Conservation (phyloP, 1,140 invertebrate genomes). For the Euura lappo region DNA sequence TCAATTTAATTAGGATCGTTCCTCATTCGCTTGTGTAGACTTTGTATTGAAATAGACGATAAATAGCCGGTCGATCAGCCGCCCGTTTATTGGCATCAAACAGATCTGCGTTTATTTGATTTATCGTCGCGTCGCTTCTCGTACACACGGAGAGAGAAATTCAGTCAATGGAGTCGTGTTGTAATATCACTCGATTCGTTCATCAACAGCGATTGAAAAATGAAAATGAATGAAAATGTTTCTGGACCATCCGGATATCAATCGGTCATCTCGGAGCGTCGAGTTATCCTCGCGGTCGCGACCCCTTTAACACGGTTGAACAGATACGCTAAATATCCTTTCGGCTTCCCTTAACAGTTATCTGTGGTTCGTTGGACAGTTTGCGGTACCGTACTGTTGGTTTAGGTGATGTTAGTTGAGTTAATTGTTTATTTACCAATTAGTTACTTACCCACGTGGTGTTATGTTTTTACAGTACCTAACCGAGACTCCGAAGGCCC, state of each 20-base stretch:
- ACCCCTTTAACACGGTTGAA: neutral
- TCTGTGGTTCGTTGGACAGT: slow-evolving; percentile 13
- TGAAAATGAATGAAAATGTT: too few relatives aligned
- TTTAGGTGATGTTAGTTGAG: slow-evolving; percentile 25
- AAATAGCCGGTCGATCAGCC: neutral
- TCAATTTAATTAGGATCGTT: slow-evolving; percentile 8
- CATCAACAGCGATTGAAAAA: too few relatives aligned
- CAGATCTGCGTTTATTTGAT: too few relatives aligned
- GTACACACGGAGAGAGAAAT: too few relatives aligned
- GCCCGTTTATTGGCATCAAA: neutral
- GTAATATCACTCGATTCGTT: too few relatives aligned
- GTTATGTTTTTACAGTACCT: too few relatives aligned
- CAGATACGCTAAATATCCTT: slow-evolving; percentile 18
- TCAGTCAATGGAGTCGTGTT: too few relatives aligned
- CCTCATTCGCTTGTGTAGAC: neutral
- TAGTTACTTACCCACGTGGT: slow-evolving; percentile 7
- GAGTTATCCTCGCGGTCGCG: neutral
- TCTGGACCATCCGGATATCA: too few relatives aligned
- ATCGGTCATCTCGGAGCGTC: too few relatives aligned
- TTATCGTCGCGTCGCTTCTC: too few relatives aligned
- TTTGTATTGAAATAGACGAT: neutral
- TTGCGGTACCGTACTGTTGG: slow-evolving; percentile 28
- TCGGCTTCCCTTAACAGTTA: neutral
- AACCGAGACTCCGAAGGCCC: neutral
- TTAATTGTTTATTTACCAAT: slow-evolving; percentile 35